These are phyloP conservation scores for Panulirus ornatus DNA, from an alignment of 1,140 invertebrate genomes.

Conservation along the genomic window DNA sequence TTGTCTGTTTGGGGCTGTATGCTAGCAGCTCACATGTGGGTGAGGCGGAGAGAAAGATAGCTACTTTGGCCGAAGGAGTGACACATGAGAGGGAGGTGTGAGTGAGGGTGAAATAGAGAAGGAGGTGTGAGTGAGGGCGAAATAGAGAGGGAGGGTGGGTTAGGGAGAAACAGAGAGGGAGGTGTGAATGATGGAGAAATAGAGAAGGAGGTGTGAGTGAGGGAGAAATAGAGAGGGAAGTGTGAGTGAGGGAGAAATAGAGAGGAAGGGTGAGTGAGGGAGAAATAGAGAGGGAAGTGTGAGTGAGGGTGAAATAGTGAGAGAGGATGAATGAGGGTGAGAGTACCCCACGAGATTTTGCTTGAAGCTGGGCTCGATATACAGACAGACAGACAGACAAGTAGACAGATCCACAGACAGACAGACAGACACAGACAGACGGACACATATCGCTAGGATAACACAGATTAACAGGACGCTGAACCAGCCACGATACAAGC, in stretches of 20 bases:
- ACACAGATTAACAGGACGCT: neutral
- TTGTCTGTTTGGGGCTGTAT: no score
- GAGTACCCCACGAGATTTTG: no score
- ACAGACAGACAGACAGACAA: neutral
- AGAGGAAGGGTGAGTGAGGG: neutral
- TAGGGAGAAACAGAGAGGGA: neutral
- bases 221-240: neutral
- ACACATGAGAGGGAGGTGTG: no score
- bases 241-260: neutral
- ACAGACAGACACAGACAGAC: neutral
- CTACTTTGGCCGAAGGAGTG: no score
- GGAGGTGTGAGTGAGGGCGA: neutral
- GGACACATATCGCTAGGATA: no score
- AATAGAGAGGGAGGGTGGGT: neutral
- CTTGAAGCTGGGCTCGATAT: no score
- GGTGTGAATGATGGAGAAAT: neutral
- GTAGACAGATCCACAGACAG: neutral
- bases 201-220: neutral
- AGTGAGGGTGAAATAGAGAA: neutral
- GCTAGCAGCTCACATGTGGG: no score
- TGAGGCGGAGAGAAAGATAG: no score
- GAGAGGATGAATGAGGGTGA: neutral
- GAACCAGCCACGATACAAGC: no score
- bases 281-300: neutral
- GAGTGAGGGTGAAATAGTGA: neutral